These are phyloP conservation scores for Sinhomidia bicolor DNA, from an alignment of 2,888 invertebrate genomes.

Conservation along the genomic window DNA sequence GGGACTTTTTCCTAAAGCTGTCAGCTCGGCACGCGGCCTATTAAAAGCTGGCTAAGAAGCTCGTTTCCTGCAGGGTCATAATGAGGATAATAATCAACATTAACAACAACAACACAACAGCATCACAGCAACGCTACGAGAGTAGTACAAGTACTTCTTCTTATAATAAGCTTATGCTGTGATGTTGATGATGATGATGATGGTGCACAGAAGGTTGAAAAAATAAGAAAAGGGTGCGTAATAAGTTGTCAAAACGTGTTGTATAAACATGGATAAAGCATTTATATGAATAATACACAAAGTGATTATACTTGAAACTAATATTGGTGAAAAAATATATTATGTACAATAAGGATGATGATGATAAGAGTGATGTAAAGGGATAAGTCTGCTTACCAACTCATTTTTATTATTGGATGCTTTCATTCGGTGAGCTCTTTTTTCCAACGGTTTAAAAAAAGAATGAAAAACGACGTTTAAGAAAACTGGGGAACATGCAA, in stretches of 20 bases:
- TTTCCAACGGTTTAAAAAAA: neutral
- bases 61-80: constrained; percentile 67
- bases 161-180: no score
- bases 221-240: constrained; percentile 51
- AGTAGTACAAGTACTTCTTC: neutral
- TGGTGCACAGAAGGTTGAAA: neutral
- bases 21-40: constrained; percentile 75
- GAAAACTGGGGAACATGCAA: constrained; percentile 5
- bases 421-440: neutral
- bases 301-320: constrained; percentile 39
- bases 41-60: constrained; percentile 70
- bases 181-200: neutral
- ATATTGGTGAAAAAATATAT: constrained; percentile 38
- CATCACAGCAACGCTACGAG: neutral
- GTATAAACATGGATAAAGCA: constrained; percentile 35
- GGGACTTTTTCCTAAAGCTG: constrained; percentile 55
- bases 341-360: no score
- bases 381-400: neutral
- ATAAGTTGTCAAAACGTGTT: constrained; percentile 65
- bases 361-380: constrained; percentile 2
- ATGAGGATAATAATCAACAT: constrained; percentile 72
- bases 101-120: constrained; percentile 47
- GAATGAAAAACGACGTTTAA: neutral
- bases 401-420: neutral
- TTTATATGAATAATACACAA: constrained; percentile 21